Evolutionary conservation across 2,888 invertebrate species (phyloP), one percentile per base, ranked within the genome.

Genomic region (Selenia dentaria): DNA sequence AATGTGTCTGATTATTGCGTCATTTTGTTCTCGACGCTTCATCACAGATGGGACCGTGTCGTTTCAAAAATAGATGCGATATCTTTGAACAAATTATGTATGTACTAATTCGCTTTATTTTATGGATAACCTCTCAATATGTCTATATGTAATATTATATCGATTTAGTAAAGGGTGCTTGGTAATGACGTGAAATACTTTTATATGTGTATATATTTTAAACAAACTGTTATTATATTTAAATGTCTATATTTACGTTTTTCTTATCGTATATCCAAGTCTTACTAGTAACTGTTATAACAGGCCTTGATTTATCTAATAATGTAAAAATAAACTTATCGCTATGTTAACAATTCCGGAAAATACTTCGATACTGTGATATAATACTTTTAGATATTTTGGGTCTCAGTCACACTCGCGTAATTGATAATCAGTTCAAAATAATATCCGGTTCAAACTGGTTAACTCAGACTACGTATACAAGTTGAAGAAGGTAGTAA

Each of bases 1-100:
- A 35, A 44, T 40, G 32, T 35, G 36, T 36, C 35, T 16, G 36
- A 54, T 50, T 39, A 50, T 60, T 46, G 51, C 57, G 60, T 59
- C 56, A 57, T 58, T 57, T 57, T 51, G 27, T 24, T 39, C 26
- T 44, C 27, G 35, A 31, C 13, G 39, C 39, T 39, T 20, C 35
- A 35, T 43, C 26, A 43, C 49, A 43, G 29, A 43, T 43, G 43
- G 39, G 31, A 36, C 29, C 35, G 39, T 6, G 14, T 27, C 11
- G 35, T 43, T 43, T 41, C 46, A 27, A 44, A 39, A 47, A 51
- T 51, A 51, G 44, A 45, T 48, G 36, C 38, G 14, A 28, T 41
- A 37, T 29, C 22, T 24, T n/a, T 18, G 13, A 38, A 14, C 16
- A 16, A 20, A 35, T 20, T 40, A 31, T 36, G 20, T 46, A 46